Conservation (phyloP, 2,113 vertebrate genomes). For the Mola mola region DNA sequence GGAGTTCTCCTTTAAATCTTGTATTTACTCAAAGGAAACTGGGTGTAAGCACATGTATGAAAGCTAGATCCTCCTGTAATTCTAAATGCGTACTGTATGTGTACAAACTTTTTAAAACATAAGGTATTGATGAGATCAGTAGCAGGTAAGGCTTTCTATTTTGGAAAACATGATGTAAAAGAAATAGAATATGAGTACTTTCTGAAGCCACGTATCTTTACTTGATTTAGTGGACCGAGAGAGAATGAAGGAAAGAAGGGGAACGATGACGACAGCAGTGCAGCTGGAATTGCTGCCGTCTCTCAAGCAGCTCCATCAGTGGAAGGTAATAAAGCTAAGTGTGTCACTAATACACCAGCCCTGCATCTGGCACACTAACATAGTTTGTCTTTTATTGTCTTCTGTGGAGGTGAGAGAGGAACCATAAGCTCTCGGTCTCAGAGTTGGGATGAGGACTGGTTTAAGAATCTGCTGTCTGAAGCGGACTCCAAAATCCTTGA, state of each 20-base stretch:
- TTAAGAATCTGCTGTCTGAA: constrained; percentile 88
- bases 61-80: too few relatives aligned
- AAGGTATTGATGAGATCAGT: too few relatives aligned
- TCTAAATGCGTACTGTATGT: too few relatives aligned
- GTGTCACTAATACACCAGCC: background rate
- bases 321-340: constrained; percentile 75
- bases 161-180: background rate
- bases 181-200: background rate
- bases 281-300: constrained; percentile 11
- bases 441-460: constrained; percentile 85
- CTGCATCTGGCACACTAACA: background rate
- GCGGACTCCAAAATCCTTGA: constrained; percentile 87
- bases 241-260: background rate
- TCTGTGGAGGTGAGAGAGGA: constrained; percentile 33
- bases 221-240: constrained; percentile 12
- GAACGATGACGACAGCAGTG: background rate
- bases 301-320: constrained; percentile 65
- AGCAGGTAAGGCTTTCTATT: too few relatives aligned
- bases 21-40: too few relatives aligned
- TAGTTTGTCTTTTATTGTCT: background rate
- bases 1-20: too few relatives aligned
- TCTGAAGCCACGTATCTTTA: background rate
- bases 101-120: too few relatives aligned
- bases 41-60: too few relatives aligned
- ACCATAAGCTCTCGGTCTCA: constrained; percentile 74